Conservation (phyloP, 2,113 vertebrate genomes). For the Pelusios castaneus region DNA sequence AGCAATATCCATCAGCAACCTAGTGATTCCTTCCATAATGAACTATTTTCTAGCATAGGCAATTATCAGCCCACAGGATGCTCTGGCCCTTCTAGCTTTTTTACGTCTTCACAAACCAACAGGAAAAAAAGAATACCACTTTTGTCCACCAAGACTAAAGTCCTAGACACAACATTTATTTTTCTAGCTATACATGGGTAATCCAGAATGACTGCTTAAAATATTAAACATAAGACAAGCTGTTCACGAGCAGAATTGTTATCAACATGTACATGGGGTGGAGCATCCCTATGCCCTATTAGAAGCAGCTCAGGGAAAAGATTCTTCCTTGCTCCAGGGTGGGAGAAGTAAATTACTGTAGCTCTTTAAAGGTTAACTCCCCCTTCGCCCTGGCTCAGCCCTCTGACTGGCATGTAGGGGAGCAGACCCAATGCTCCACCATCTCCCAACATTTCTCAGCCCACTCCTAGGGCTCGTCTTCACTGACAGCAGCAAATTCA, state of each 20-base stretch:
- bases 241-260: conserved; percentile 2
- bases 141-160: conserved; percentile 10
- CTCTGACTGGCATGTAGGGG: neutral
- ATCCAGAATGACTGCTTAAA: conserved; percentile 7
- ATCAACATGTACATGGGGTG: fast-evolving
- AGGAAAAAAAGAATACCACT: neutral
- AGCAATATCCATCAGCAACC: conserved; percentile 43
- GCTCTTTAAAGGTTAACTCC: neutral
- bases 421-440: neutral
- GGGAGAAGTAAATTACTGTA: neutral
- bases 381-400: neutral
- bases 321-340: fast-evolving
- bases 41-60: conserved; percentile 14
- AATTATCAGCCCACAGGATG: conserved; percentile 46
- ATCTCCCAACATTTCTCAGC: neutral
- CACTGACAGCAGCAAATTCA: no score
- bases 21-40: conserved; percentile 39
- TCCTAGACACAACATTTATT: conserved; percentile 1
- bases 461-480: neutral
- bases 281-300: neutral
- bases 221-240: conserved; percentile 7
- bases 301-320: neutral
- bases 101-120: conserved; percentile 25
- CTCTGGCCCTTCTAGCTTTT: conserved; percentile 50
- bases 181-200: neutral